phyloP scores from a whole-genome alignment of 37 sponge, comb jelly and placozoan genomes.

The Mnemiopsis leidyi region DNA sequence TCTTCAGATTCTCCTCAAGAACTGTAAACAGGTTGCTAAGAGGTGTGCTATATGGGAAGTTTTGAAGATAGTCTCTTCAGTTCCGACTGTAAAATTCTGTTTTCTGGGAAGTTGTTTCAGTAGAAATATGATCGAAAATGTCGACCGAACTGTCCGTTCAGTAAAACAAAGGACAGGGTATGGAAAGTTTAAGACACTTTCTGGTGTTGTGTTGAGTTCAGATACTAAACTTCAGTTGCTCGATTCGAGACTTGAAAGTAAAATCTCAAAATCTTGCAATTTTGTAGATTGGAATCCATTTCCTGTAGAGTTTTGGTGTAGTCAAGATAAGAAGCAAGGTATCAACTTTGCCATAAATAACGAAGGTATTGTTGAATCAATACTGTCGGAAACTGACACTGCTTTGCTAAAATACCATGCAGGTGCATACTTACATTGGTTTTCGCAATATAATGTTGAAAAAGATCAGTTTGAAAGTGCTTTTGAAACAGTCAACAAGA shows the following conservation, averaged over 20 bases:
- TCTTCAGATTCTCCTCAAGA: constrained; percentile 12
- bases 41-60: constrained; percentile 25
- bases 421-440: constrained; percentile 54
- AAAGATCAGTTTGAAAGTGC: constrained; percentile 11
- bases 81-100: neutral
- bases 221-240: constrained; percentile 6
- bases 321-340: neutral
- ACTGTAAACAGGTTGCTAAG: constrained; percentile 17
- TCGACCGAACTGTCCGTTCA: neutral
- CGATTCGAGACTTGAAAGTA: neutral
- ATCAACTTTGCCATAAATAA: neutral
- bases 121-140: constrained; percentile 2
- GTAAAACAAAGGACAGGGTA: constrained; percentile 30
- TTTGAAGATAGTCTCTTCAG: neutral
- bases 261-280: constrained; percentile 33
- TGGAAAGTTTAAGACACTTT: neutral
- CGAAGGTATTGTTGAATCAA: neutral
- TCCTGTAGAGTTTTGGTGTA: constrained; percentile 49
- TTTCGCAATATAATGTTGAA: neutral
- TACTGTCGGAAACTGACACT: neutral
- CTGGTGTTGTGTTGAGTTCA: neutral
- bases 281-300: constrained; percentile 48
- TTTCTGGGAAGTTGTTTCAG: neutral
- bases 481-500: neutral
- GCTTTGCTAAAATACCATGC: constrained; percentile 52